phyloP scores from a whole-genome alignment of 2,113 vertebrate genomes.

The Prunella himalayana region DNA sequence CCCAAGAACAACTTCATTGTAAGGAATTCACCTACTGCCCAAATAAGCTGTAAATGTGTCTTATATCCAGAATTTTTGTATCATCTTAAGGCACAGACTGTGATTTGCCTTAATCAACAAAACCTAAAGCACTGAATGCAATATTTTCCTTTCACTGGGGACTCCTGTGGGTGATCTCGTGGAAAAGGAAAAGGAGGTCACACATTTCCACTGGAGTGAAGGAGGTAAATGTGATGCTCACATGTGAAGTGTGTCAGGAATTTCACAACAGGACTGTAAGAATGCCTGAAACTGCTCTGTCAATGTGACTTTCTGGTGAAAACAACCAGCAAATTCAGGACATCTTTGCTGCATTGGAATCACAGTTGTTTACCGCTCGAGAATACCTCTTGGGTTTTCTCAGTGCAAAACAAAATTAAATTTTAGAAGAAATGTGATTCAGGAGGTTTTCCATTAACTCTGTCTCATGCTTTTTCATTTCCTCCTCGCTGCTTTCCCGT shows the following conservation, averaged over 20 bases:
- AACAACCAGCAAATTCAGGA: neutral
- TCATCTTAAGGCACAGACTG: neutral
- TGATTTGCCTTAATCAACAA: neutral
- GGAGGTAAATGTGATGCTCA: neutral
- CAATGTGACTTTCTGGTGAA: neutral
- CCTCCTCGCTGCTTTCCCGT: neutral
- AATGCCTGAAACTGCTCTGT: neutral
- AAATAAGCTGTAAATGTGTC: neutral
- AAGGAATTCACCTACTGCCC: neutral
- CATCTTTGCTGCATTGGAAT: neutral
- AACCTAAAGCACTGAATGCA: neutral
- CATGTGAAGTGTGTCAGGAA: neutral
- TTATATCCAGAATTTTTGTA: neutral
- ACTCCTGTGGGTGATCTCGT: neutral
- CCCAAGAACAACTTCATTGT: neutral
- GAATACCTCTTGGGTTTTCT: neutral
- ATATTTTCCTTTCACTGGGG: neutral
- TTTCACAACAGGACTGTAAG: neutral
- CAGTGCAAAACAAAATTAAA: neutral
- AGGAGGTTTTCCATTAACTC: neutral
- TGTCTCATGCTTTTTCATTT: neutral
- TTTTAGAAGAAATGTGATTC: neutral
- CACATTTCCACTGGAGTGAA: neutral
- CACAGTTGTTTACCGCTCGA: neutral
- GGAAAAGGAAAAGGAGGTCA: neutral